Conservation (phyloP, 2,797 vertebrate species). For the Muscicapa striata region DNA sequence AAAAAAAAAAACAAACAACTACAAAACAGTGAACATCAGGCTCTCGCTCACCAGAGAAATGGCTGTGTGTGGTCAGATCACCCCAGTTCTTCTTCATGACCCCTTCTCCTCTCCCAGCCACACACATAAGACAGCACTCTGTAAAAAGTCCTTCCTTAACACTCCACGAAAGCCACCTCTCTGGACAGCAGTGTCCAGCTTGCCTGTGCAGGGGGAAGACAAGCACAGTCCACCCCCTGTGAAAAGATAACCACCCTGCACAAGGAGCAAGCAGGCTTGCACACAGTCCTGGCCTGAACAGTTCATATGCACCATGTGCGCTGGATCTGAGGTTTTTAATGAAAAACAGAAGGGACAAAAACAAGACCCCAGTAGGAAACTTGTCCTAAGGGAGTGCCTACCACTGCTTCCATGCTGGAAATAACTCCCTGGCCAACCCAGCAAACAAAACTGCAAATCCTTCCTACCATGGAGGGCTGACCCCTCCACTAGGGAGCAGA, state of each 20-base stretch:
- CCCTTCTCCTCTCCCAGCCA: neutral
- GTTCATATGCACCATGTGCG: rapidly evolving
- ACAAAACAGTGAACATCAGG: neutral
- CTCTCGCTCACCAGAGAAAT: neutral
- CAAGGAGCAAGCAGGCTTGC: neutral
- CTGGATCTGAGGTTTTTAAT: neutral
- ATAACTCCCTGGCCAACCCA: neutral
- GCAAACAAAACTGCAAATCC: neutral
- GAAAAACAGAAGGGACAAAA: neutral
- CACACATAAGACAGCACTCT: rapidly evolving
- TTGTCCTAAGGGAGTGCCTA: neutral
- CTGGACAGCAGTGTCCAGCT: neutral
- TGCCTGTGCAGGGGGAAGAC: neutral
- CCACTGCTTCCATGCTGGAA: neutral
- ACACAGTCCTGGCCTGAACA: rapidly evolving
- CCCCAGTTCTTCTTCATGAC: neutral
- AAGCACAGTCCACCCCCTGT: neutral
- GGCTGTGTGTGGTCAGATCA: neutral
- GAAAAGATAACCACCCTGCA: neutral
- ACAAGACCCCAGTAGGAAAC: neutral
- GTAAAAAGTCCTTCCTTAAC: neutral
- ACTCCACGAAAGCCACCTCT: neutral
- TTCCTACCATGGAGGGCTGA: neutral
- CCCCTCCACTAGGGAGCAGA: neutral
- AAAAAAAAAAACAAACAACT: neutral